Evolutionary conservation across 1,140 invertebrate species (phyloP).

Genomic region (Geopemphigus sp.): DNA sequence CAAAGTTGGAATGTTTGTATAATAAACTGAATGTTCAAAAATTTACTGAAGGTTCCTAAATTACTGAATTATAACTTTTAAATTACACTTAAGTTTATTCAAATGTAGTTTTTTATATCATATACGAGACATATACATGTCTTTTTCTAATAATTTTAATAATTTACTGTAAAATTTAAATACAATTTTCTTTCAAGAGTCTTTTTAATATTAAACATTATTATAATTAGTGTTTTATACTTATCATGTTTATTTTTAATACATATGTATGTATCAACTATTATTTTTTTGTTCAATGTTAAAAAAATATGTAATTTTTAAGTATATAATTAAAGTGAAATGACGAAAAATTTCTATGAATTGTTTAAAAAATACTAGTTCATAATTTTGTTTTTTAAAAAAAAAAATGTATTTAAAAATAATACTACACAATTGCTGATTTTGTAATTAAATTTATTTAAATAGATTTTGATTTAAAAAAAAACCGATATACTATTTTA

Average conservation of each 20-base stretch:
- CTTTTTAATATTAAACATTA: not conserved
- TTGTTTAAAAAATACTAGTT: not conserved
- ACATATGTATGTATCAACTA: not conserved
- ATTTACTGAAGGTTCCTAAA: conserved; percentile 20
- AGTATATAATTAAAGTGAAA: not conserved
- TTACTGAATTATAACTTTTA: not conserved
- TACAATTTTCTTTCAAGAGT: not conserved
- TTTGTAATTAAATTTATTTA: not conserved
- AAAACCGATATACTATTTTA: not conserved
- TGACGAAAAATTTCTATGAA: not conserved
- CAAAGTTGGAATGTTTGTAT: conserved; percentile 55
- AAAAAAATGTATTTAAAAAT: not conserved
- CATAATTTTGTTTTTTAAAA: not conserved
- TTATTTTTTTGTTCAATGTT: not conserved
- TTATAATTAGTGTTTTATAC: not conserved
- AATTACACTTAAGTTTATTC: not conserved
- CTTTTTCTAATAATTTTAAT: conserved; percentile 20
- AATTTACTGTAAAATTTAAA: not conserved
- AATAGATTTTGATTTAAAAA: not conserved
- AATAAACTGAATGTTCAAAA: conserved; percentile 52
- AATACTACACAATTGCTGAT: not conserved
- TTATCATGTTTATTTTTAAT: not conserved
- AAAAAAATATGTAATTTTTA: no score
- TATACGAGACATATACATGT: not conserved
- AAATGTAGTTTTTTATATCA: not conserved